Base-by-base conservation (phyloP, 2,888 invertebrate species). In the Sesia bembeciformis region DNA sequence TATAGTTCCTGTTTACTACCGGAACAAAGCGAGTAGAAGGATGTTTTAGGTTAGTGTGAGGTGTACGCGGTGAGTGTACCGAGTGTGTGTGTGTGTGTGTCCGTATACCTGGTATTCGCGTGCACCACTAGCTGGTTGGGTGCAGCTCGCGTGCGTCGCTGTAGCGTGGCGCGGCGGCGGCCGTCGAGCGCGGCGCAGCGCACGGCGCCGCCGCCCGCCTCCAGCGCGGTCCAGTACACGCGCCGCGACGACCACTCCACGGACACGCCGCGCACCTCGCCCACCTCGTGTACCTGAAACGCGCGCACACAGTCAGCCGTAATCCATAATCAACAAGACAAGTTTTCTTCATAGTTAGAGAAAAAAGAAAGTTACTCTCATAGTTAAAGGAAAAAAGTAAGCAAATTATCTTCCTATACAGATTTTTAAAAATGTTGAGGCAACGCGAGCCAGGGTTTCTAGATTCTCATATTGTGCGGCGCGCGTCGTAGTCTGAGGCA, bases 71-170 rank as follows among this genome's bases (percentile, higher is more conserved):
- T n/a, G 4, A 8, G 49, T 7, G n/a, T 5, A 23, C 23, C 23
- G 23, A 23, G 23, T 23, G 23, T 23, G 23, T 5, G n/a, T 46
- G 23, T 23, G 23, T 23, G 23, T 5, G n/a, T 46, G 53, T 52
- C 39, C 49, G 54, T 58, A 65, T 62, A 91, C 90, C 92, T 91
- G 40, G 92, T 90, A 4, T 90, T 90, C 4, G 93, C 93, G 66
- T 93, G 92, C 5, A 95, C 77, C 5, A 92, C 93, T 62, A 96
- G 91, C 72, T 94, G 95, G 67, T 91, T 91, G 6, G 95, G 94
- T 78, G 94, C 92, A 65, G 92, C 90, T 63, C 91, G 77, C 52
- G 78, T 79, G 5, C 84, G 60, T 8, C 58, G 77, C 62, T 91
- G 76, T 53, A 94, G 76, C 39, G 92, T 91, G 60, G 88, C 88